phyloP scores from a whole-genome alignment of 53 echinoderm and acorn worm genomes.

The Temnopleurus reevesii region DNA sequence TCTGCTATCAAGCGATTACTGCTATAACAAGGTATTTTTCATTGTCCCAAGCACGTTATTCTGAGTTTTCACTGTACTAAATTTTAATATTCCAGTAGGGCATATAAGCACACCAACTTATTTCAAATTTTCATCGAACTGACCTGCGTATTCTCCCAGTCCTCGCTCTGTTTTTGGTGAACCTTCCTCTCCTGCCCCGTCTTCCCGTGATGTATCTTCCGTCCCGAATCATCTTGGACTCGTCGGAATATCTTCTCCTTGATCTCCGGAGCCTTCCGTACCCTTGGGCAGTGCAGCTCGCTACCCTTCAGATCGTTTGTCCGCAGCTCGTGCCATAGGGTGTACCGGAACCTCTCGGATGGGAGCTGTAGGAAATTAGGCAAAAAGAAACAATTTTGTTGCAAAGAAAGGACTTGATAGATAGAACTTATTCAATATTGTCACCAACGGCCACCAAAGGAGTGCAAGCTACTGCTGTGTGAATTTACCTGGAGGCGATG shows the following conservation, averaged over 20 bases:
- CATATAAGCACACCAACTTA: too few species aligned
- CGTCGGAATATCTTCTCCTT: slow-evolving; percentile 85
- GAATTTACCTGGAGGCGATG: too few species aligned
- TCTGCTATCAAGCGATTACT: too few species aligned
- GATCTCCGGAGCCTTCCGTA: slow-evolving; percentile 75
- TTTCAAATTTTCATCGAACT: too few species aligned
- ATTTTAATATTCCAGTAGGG: too few species aligned
- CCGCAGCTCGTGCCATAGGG: slow-evolving; percentile 83
- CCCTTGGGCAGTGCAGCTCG: slow-evolving; percentile 74
- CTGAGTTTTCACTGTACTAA: too few species aligned
- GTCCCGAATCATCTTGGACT: slow-evolving; percentile 79
- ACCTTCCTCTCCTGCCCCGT: slow-evolving; percentile 68
- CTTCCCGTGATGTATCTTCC: slow-evolving; percentile 72
- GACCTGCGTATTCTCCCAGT: slow-evolving; percentile 90
- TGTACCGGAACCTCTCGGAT: slow-evolving; percentile 77
- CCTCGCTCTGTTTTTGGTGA: slow-evolving; percentile 68
- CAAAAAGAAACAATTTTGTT: neutral
- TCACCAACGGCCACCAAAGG: too few species aligned
- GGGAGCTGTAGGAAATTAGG: slow-evolving; percentile 67
- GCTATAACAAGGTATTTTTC: too few species aligned
- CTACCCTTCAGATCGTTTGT: slow-evolving; percentile 81
- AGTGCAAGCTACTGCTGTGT: too few species aligned
- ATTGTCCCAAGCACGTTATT: too few species aligned
- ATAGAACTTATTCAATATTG: too few species aligned
- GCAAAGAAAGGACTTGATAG: too few species aligned